Evolutionary conservation across 2,888 invertebrate genomes (phyloP).

Genomic region (Gisinianus flammeolus): DNA sequence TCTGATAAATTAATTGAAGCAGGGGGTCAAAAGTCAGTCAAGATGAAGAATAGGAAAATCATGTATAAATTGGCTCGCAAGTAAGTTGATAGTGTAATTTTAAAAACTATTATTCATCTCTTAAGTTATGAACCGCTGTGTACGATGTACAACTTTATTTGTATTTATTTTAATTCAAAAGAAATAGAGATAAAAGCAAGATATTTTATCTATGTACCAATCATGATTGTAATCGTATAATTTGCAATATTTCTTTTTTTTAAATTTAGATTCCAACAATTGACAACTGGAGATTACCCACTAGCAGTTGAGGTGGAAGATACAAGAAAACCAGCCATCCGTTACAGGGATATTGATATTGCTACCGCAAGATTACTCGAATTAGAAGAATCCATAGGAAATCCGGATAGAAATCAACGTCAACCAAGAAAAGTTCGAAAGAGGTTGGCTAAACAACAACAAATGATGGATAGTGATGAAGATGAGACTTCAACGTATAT

Average conservation of each 20-base stretch:
- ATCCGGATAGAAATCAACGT: constrained; percentile 32
- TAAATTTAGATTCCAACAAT: constrained; percentile 67
- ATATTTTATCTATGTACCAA: not conserved
- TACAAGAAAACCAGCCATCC: constrained; percentile 43
- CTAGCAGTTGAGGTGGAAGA: constrained; percentile 63
- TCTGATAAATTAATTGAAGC: constrained; percentile 65
- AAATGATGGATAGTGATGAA: not conserved
- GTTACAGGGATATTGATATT: constrained; percentile 44
- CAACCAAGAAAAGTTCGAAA: constrained; percentile 45
- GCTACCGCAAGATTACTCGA: constrained; percentile 49
- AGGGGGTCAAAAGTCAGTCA: constrained; percentile 52
- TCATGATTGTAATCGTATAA: not conserved
- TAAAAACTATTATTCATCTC: not conserved
- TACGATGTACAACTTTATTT: not conserved
- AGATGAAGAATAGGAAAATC: constrained; percentile 63
- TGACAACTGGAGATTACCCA: constrained; percentile 72
- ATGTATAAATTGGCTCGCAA: constrained; percentile 53
- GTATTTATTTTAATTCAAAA: too few relatives aligned
- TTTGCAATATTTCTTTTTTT: constrained; percentile 5
- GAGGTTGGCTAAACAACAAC: constrained; percentile 32
- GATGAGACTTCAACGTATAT: not conserved
- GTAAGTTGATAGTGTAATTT: constrained; percentile 48
- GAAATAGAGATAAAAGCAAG: too few relatives aligned
- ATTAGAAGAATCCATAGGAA: constrained; percentile 33
- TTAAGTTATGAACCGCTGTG: too few relatives aligned